Evolutionary conservation across 2,888 invertebrate species (phyloP).

Genomic region (Orthosia cruda): DNA sequence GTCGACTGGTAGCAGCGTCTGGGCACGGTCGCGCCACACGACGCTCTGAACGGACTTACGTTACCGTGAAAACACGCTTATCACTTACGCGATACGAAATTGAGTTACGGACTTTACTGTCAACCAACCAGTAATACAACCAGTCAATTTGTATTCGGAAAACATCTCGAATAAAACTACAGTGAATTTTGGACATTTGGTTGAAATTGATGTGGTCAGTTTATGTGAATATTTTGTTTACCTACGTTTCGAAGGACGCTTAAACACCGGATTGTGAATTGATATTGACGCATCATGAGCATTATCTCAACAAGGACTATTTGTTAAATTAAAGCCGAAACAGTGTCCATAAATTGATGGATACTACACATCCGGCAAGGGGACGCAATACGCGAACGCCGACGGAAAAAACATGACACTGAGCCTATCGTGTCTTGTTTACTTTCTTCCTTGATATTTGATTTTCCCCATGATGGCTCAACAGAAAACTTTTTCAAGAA

Average conservation of each 20-base stretch:
- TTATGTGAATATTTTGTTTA: constrained; percentile 78
- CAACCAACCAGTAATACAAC: too few species aligned
- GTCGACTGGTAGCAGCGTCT: constrained; percentile 89
- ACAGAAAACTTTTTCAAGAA: constrained; percentile 81
- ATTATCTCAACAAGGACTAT: constrained; percentile 81
- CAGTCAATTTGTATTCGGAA: constrained; percentile 47
- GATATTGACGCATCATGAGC: constrained; percentile 79
- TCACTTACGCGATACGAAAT: constrained; percentile 82
- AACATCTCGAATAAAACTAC: constrained; percentile 49
- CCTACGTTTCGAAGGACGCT: constrained; percentile 66
- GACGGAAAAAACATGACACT: constrained; percentile 92
- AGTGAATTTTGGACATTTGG: constrained; percentile 58
- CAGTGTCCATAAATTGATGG: constrained; percentile 90
- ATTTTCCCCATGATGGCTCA: constrained; percentile 88
- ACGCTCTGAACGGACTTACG: constrained; percentile 86
- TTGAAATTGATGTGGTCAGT: constrained; percentile 77
- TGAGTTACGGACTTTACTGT: constrained; percentile 72
- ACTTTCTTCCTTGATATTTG: constrained; percentile 90
- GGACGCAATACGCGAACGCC: constrained; percentile 88
- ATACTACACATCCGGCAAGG: constrained; percentile 89
- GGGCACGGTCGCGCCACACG: constrained; percentile 89
- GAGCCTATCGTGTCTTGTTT: constrained; percentile 89
- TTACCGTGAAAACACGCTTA: constrained; percentile 88
- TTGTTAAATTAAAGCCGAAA: constrained; percentile 83
- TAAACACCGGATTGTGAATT: constrained; percentile 73